Conservation (phyloP, 2,888 invertebrate genomes). For the Mimumesa dahlbomi region DNA sequence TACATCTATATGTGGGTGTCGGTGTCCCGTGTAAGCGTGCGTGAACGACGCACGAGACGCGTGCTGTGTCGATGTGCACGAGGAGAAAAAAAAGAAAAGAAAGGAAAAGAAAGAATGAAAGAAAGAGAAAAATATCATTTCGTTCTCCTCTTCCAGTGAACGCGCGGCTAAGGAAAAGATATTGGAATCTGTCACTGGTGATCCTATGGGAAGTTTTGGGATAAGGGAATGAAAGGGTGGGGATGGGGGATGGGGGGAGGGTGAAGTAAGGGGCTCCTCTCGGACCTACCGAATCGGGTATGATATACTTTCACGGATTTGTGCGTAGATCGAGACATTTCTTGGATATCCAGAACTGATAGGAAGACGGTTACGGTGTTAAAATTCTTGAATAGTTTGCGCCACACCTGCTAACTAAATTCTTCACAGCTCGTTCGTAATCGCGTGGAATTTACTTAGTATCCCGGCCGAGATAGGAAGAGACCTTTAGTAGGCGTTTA, state of each 20-base stretch:
- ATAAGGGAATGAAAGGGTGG: no score
- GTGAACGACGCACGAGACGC: constrained; percentile 11
- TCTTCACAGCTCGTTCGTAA: constrained; percentile 8
- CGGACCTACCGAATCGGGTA: neutral
- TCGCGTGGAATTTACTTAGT: constrained; percentile 4
- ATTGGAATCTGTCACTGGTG: constrained; percentile 44
- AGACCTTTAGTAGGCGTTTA: neutral
- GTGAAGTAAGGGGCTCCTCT: no score
- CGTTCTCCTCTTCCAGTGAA: constrained; percentile 20
- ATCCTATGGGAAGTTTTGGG: constrained; percentile 26
- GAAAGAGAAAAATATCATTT: constrained; percentile 4
- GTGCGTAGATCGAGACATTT: neutral
- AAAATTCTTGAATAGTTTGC: constrained; percentile 12
- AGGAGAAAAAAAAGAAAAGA: neutral
- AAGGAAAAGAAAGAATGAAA: neutral
- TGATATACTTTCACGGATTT: neutral
- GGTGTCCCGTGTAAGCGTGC: constrained; percentile 23
- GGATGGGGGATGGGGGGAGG: no score
- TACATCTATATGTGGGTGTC: no score
- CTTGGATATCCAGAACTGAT: constrained; percentile 2
- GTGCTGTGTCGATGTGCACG: constrained; percentile 7
- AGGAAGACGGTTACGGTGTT: constrained; percentile 13
- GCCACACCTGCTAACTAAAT: constrained; percentile 19
- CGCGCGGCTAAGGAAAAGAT: constrained; percentile 16
- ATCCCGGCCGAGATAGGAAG: neutral